Percentiles rank a stretch among this genome's conserved stretches.
These are phyloP conservation scores for Tetranychus cinnabarinus DNA, from an alignment of 1,140 invertebrate genomes.

Conservation along the genomic window DNA sequence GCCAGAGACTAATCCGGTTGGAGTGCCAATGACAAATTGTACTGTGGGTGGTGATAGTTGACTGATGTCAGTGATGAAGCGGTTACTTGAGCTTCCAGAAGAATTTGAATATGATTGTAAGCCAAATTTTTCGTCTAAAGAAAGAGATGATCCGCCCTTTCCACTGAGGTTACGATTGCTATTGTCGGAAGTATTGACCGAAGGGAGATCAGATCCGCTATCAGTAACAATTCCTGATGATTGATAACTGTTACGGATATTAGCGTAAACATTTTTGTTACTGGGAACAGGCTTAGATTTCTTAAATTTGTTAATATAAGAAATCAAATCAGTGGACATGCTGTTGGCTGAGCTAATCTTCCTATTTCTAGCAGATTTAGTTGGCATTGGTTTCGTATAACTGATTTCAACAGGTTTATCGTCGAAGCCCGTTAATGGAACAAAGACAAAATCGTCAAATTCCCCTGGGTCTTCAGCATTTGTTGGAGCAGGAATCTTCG, in stretches of 20 bases:
- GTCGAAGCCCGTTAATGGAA: conserved; percentile 29
- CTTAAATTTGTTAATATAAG: too few relatives aligned
- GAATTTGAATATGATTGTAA: neutral
- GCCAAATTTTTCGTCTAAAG: neutral
- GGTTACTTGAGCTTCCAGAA: neutral
- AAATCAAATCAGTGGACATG: too few relatives aligned
- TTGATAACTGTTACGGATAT: conserved; percentile 8
- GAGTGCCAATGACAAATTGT: conserved; percentile 9
- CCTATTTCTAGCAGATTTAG: too few relatives aligned
- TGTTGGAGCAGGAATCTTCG: neutral
- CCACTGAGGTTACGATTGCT: too few relatives aligned
- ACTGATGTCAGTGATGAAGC: conserved; percentile 9
- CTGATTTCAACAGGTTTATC: neutral
- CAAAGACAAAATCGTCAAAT: conserved; percentile 52
- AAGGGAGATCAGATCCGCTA: too few relatives aligned
- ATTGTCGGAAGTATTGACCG: too few relatives aligned
- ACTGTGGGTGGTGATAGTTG: conserved; percentile 8
- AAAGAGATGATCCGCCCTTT: neutral
- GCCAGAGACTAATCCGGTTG: neutral
- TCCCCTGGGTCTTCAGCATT: conserved; percentile 20
- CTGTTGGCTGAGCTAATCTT: too few relatives aligned
- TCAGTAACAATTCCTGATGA: too few relatives aligned
- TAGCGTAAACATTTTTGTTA: conserved; percentile 12
- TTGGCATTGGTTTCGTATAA: too few relatives aligned
- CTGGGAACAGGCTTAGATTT: conserved; percentile 9